These are phyloP conservation scores for Dasypus novemcinctus DNA, from an alignment of 2,113 vertebrate genomes.

Conservation along the genomic window DNA sequence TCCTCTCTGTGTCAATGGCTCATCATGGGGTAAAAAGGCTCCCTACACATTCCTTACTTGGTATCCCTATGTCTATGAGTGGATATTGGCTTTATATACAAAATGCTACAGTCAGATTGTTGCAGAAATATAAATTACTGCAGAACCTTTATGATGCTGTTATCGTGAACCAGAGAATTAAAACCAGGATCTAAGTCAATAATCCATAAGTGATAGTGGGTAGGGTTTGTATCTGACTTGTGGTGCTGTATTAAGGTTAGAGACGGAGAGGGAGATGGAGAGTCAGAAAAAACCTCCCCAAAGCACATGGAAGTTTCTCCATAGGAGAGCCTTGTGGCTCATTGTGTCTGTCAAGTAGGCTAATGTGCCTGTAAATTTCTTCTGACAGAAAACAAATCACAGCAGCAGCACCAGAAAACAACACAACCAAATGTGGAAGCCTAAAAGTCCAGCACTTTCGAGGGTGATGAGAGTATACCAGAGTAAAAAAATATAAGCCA, in stretches of 20 bases:
- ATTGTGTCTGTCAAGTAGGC: conserved; percentile 56
- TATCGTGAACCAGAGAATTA: conserved; percentile 3
- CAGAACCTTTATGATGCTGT: not conserved
- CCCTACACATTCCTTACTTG: not conserved
- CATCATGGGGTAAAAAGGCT: not conserved
- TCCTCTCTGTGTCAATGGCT: not conserved
- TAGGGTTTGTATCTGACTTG: not conserved
- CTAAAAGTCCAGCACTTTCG: not conserved
- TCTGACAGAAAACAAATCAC: conserved; percentile 69
- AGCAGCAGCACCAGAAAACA: conserved; percentile 51
- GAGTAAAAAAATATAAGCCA: conserved; percentile 22
- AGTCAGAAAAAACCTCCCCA: not conserved
- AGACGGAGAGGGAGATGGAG: not conserved
- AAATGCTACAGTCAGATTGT: not conserved
- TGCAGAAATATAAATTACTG: conserved; percentile 31
- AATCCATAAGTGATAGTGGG: not conserved
- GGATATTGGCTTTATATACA: not conserved
- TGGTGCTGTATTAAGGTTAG: not conserved
- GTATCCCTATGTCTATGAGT: not conserved
- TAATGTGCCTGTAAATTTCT: conserved; percentile 70
- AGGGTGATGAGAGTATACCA: conserved; percentile 36
- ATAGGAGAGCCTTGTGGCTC: conserved; percentile 61
- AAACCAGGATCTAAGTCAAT: not conserved
- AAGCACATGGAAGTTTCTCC: conserved; percentile 5
- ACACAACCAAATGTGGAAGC: conserved; percentile 43